phyloP scores from a whole-genome alignment of 1,140 invertebrate genomes.

The Drosophila paulistorum region DNA sequence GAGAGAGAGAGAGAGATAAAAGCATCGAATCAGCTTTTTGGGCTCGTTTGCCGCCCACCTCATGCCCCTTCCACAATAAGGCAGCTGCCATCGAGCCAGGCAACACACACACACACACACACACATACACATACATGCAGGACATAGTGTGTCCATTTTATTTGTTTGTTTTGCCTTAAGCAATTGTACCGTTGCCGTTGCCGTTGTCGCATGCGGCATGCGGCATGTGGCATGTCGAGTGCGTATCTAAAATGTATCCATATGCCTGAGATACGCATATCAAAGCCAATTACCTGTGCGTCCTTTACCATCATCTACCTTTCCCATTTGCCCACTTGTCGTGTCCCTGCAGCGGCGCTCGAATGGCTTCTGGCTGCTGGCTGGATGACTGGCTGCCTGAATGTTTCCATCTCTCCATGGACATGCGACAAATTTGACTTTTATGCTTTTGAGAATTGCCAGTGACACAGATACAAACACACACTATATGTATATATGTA shows the following conservation, averaged over 20 bases:
- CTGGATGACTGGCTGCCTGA: slow-evolving; percentile 42
- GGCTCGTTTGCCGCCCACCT: not conserved
- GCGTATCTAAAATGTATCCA: slow-evolving; percentile 70
- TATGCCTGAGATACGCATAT: slow-evolving; percentile 65
- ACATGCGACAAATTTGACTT: slow-evolving; percentile 78
- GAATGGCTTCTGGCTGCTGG: slow-evolving; percentile 43
- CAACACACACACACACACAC: not conserved
- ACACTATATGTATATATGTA: too few species aligned
- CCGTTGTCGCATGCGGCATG: slow-evolving; percentile 13
- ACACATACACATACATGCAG: not conserved
- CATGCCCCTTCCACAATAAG: not conserved
- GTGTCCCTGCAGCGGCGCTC: slow-evolving; percentile 53
- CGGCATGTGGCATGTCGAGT: slow-evolving; percentile 32
- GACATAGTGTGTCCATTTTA: slow-evolving; percentile 11
- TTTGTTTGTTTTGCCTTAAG: slow-evolving; percentile 23
- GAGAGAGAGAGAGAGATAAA: not conserved
- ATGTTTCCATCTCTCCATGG: slow-evolving; percentile 39
- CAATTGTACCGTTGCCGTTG: slow-evolving; percentile 11
- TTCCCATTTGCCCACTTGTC: slow-evolving; percentile 23
- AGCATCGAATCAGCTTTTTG: not conserved
- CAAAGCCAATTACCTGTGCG: slow-evolving; percentile 74
- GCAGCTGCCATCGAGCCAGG: not conserved
- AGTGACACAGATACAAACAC: slow-evolving; percentile 64
- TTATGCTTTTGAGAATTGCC: slow-evolving; percentile 80
- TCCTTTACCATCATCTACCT: slow-evolving; percentile 8